Base-by-base conservation (phyloP, 2,797 vertebrate species). In the Phoeniculus purpureus region DNA sequence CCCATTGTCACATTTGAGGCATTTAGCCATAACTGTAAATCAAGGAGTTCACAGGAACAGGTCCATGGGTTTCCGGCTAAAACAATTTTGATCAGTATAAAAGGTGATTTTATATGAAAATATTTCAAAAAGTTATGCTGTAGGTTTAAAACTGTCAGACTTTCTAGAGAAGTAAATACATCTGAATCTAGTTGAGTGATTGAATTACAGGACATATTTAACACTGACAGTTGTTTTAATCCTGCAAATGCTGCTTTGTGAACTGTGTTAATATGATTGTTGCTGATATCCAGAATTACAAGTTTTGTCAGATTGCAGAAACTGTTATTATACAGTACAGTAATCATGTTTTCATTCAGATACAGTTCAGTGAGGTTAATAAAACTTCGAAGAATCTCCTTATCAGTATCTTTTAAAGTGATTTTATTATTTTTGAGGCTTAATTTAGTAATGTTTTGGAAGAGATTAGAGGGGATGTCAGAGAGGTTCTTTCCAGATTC, bases 61-160 rank as follows among this genome's bases (percentile, higher is more conserved):
- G 95, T 98, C 98, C 98, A 99, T 37, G 97, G 98, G 93, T 99
- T 99, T 86, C 88, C 97, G 75, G 94, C 81, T 89, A 99, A 96
- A 94, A 81, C 67, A 26, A 98, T 88, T 62, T 19, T 88, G 81
- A n/a, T 92, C 67, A 97, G 87, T 75, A 95, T 94, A 59, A 95
- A 71, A 37, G 94, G 27, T 76, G 62, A 70, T 70, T 96, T 93
- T 66, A 94, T 75, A 61, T 95, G 81, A 54, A 97, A 94, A 83
- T 71, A 92, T 58, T 85, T 93, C 51, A 98, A 89, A 7, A 60
- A 12, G 87, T 98, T 98, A 27, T 94, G 80, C 43, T 97, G 94
- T 54, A 98, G 93, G 75, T 95, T 90, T 76, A 98, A 94, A 72
- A 93, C 43, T 72, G 50, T 80, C 45, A 98, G 93, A 12, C 88